Percentiles rank a stretch among this genome's conserved stretches.
These are phyloP conservation scores for Laspeyria flexula DNA, from an alignment of 2,888 invertebrate species.

Conservation along the genomic window DNA sequence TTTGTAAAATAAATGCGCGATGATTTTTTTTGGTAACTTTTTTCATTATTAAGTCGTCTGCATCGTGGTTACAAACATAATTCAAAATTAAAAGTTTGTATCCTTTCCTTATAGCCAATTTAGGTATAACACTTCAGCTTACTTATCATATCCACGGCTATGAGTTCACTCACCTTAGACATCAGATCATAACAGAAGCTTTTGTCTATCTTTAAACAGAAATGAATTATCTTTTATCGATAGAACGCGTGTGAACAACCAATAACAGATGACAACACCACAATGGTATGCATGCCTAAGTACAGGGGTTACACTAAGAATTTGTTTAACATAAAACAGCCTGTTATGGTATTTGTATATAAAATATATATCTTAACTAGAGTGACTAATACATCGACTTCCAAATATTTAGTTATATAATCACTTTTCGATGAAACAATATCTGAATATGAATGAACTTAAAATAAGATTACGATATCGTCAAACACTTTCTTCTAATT, in stretches of 20 bases:
- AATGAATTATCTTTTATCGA: constrained; percentile 28
- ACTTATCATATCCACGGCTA: too few relatives aligned
- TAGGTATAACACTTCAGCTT: too few relatives aligned
- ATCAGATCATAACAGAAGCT: constrained; percentile 43
- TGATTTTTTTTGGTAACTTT: too few relatives aligned
- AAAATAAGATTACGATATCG: constrained; percentile 38
- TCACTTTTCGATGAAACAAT: constrained; percentile 38
- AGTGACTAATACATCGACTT: constrained; percentile 30
- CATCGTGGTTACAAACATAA: too few relatives aligned
- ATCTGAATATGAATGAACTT: constrained; percentile 31
- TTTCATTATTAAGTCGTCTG: too few relatives aligned
- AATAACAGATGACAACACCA: constrained; percentile 31
- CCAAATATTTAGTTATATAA: constrained; percentile 37
- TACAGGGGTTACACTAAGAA: constrained; percentile 2
- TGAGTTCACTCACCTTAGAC: constrained; percentile 53
- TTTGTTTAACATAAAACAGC: constrained; percentile 11
- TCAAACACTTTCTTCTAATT: too few relatives aligned
- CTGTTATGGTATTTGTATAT: constrained; percentile 9
- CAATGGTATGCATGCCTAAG: constrained; percentile 28
- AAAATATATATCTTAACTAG: constrained; percentile 14
- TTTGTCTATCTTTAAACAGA: constrained; percentile 31
- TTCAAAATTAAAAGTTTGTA: too few relatives aligned
- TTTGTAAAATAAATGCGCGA: too few relatives aligned
- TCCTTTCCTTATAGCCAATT: too few relatives aligned
- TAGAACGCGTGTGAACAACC: constrained; percentile 16